Percentiles rank a stretch among this genome's conserved stretches.
Evolutionary conservation across 1,140 invertebrate genomes (phyloP).

Genomic region (Pseudomyrmex concolor): DNA sequence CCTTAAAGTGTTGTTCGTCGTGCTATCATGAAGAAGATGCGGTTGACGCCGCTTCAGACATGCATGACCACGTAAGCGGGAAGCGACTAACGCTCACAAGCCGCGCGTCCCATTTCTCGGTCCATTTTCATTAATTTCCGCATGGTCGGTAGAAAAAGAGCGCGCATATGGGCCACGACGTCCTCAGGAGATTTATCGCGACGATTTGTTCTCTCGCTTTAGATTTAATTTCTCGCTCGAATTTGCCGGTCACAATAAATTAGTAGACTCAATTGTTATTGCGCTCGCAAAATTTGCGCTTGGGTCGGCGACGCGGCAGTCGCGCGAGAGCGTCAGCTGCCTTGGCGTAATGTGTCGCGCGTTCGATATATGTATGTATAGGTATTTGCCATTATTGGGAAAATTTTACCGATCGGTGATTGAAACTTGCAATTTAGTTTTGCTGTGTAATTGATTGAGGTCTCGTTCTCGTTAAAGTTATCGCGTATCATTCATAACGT

Average conservation of each 20-base stretch:
- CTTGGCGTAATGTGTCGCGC: not conserved
- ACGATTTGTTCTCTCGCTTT: conserved; percentile 30
- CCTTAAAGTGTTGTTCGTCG: conserved; percentile 41
- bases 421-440: not conserved
- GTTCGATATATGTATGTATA: not conserved
- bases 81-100: not conserved
- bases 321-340: not conserved
- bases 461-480: not conserved
- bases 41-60: conserved; percentile 46
- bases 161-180: not conserved
- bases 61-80: conserved; percentile 61
- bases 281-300: not conserved
- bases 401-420: conserved; percentile 34
- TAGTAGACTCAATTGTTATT: conserved; percentile 10
- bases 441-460: not conserved
- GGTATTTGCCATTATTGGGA: not conserved
- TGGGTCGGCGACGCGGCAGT: not conserved
- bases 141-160: conserved; percentile 24
- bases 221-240: conserved; percentile 40
- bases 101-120: conserved; percentile 23
- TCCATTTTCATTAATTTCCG: conserved; percentile 65
- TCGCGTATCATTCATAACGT: not conserved
- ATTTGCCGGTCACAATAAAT: conserved; percentile 5
- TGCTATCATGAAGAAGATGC: conserved; percentile 50
- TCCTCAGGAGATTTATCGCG: conserved; percentile 50